Base-by-base conservation (phyloP, 2,888 invertebrate species). In the Aplocera efformata region DNA sequence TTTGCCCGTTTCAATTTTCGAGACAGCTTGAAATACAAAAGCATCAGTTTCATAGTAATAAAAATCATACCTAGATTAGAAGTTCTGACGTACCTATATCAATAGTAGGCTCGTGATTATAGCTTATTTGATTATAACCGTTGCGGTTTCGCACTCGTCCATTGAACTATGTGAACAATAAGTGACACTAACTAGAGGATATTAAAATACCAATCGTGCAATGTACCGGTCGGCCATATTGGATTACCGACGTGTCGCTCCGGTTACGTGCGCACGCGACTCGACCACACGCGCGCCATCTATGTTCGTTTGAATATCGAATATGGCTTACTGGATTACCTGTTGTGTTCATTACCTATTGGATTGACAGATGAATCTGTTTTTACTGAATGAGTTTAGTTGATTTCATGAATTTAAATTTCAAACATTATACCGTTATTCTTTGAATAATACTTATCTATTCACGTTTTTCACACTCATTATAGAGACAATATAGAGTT, bases 201-300 rank as follows among this genome's bases (percentile, higher is more conserved):
- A 85, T 85, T 84, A 86, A 84, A 84, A 80, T 86, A 77, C 74
- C 88, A 84, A 84, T 84, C 79, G 78, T 71, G 75, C 79, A 75
- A 75, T 74, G 82, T 79, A 72, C 77, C 74, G 84, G 70, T 62
- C 80, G 72, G 82, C 81, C 82, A 81, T 86, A 85, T 86, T 84
- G 79, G 71, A 79, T 88, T 88, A 86, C 86, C 72, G 77, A 78
- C 84, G 80, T 80, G 85, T 84, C 83, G 78, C 81, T 85, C 79
- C 76, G 83, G 84, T 85, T 84, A 74, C 79, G 58, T 74, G 84
- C 84, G 86, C 86, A 84, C 86, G 86, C 84, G 85, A 80, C 82
- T 72, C 69, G 85, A 79, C 85, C 86, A 85, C 88, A 84, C 86
- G 76, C 83, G 75, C 84, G 84, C 77, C 82, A 82, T 85, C 83